Base-by-base conservation (phyloP, 2,797 vertebrate species). In the Crenuchus spilurus region DNA sequence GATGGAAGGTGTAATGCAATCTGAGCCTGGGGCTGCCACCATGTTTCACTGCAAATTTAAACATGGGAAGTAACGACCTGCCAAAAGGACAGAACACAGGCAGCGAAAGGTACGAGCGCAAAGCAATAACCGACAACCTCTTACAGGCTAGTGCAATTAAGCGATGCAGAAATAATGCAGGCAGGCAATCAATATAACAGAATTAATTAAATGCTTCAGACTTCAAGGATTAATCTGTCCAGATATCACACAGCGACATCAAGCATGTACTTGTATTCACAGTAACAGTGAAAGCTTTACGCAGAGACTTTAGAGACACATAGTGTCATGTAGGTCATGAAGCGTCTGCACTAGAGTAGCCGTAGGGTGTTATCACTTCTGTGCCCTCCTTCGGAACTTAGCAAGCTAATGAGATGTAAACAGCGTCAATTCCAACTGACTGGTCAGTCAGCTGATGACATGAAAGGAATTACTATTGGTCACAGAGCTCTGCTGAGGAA, bases 41-140 rank as follows among this genome's bases (percentile, higher is more conserved):
- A 58, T 35, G 55, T 51, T 73, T 74, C 72, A 48, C 16, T 28
- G 49, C 35, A 3, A 75, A 72, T 33, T 69, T 67, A 67, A 70
- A 75, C 57, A 35, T 20, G 44, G 5, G 1, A 39, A 55, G 55
- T 52, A 67, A 72, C 42, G 64, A 55, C 55, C 64, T 75, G 57
- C 16, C 42, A 77, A 63, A 28, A 41, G 31, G 60, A 65, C 41
- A 61, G 22, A 46, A 30, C 26, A 18, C 55, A 78, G 37, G 35
- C 57, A 33, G 1, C 52, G 26, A 24, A 14, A 61, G 48, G 37
- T 72, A 54, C 30, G 9, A 48, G 57, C 37, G 16, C 16, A 41
- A 44, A 44, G 42, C 28, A 26, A 54, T n/a, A 33, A 26, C 14
- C 2, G 10, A 5, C 28, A 11, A 37, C 8, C 48, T 62, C 37